Evolutionary conservation across 64 coral and sea anemone species (phyloP).

Genomic region (Actinia tenebrosa): DNA sequence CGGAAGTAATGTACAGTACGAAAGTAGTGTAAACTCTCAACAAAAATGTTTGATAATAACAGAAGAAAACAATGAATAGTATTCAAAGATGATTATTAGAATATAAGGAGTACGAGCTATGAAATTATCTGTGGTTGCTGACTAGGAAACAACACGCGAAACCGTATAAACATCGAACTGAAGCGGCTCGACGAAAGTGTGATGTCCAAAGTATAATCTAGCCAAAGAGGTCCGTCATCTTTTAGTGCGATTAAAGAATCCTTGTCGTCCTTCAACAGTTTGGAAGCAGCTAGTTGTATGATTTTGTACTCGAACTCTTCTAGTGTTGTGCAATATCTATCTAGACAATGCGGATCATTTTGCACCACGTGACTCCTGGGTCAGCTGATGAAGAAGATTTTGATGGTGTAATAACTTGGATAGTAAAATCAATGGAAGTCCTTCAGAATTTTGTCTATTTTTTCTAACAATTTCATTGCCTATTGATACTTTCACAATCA

Average conservation of each 20-base stretch:
- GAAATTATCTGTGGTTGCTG: not conserved
- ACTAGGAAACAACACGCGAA: not conserved
- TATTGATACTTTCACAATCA: too few relatives aligned
- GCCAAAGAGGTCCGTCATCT: not conserved
- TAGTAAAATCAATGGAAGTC: too few relatives aligned
- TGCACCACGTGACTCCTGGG: not conserved
- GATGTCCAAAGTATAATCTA: not conserved
- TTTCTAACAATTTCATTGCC: too few relatives aligned
- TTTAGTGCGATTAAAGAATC: not conserved
- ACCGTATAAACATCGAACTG: not conserved
- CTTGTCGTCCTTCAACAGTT: too few relatives aligned
- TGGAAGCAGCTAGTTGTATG: too few relatives aligned
- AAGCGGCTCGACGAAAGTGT: not conserved
- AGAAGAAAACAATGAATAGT: not conserved
- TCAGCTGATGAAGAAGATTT: too few relatives aligned
- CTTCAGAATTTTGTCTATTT: too few relatives aligned
- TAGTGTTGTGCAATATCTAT: not conserved
- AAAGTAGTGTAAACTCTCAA: conserved; percentile 4
- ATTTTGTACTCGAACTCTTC: not conserved
- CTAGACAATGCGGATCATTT: not conserved
- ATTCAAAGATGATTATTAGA: not conserved
- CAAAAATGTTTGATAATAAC: not conserved
- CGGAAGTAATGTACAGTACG: conserved; percentile 9
- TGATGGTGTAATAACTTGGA: too few relatives aligned
- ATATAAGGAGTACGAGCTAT: not conserved